phyloP scores from a whole-genome alignment of 2,888 invertebrate genomes.

The Oxycera nigricornis region DNA sequence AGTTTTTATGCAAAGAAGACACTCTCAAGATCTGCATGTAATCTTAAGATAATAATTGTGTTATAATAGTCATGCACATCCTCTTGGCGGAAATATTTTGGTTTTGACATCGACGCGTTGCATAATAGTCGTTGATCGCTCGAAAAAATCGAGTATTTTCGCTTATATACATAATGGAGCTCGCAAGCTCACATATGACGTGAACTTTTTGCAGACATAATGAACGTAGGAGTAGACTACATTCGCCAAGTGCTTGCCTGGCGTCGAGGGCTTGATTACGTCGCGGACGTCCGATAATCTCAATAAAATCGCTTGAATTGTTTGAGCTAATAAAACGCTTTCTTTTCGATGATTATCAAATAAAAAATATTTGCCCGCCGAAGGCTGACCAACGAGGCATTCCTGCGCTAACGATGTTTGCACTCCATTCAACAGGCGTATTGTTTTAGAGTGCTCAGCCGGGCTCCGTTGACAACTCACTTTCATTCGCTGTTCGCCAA shows the following conservation, averaged over 20 bases:
- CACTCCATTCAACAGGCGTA: too few species aligned
- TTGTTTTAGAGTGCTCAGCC: too few species aligned
- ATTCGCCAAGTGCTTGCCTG: neutral
- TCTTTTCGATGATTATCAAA: neutral
- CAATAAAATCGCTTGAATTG: neutral
- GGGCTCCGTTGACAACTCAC: too few species aligned
- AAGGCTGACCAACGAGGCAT: too few species aligned
- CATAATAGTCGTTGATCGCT: neutral
- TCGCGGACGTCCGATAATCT: neutral
- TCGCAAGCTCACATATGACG: neutral
- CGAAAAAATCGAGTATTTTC: neutral
- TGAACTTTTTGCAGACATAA: neutral
- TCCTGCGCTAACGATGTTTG: too few species aligned
- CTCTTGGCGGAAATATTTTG: conserved; percentile 24
- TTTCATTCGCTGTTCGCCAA: too few species aligned
- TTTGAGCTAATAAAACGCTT: neutral
- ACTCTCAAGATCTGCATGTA: conserved; percentile 13
- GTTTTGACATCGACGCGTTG: conserved; percentile 13
- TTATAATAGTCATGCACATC: conserved; percentile 5
- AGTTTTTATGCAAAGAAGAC: conserved; percentile 17
- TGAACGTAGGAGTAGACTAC: neutral
- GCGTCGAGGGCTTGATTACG: neutral
- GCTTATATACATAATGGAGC: too few species aligned
- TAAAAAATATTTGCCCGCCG: neutral
- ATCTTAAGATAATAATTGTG: conserved; percentile 36